A percentile compares a stretch with the other conserved stretches of the same genome.
Evolutionary conservation across 1,140 invertebrate genomes (phyloP).

Genomic region (Euura lappo): DNA sequence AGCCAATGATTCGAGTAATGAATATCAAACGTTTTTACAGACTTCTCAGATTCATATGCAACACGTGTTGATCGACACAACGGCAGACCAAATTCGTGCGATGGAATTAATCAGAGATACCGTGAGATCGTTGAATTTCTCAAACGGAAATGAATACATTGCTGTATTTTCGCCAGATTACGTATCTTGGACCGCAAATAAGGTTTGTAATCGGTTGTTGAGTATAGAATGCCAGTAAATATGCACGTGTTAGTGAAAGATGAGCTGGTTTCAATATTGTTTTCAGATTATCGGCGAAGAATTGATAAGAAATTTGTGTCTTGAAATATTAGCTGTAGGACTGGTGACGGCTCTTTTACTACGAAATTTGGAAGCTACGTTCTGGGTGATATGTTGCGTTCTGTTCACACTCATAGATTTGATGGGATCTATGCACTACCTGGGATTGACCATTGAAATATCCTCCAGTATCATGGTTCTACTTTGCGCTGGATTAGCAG

Average conservation of each 20-base stretch:
- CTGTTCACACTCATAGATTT: constrained; percentile 65
- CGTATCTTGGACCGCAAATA: constrained; percentile 51
- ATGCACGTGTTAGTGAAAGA: too few relatives aligned
- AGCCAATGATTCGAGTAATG: too few relatives aligned
- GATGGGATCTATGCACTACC: constrained; percentile 63
- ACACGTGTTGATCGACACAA: constrained; percentile 50
- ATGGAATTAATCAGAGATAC: constrained; percentile 50
- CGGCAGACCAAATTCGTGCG: constrained; percentile 45
- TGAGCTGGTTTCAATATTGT: neutral
- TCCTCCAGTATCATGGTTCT: constrained; percentile 64
- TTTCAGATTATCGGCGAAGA: constrained; percentile 63
- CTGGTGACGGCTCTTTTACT: constrained; percentile 63
- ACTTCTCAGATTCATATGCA: constrained; percentile 52
- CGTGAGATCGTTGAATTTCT: constrained; percentile 43
- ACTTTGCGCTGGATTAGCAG: constrained; percentile 60
- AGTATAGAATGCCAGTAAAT: too few relatives aligned
- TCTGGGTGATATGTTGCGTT: constrained; percentile 62
- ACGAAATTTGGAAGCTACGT: constrained; percentile 59
- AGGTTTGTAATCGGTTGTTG: constrained; percentile 30
- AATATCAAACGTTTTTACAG: constrained; percentile 30
- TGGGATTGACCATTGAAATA: constrained; percentile 66
- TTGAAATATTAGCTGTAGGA: constrained; percentile 61
- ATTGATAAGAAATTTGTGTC: constrained; percentile 61
- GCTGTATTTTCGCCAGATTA: constrained; percentile 52
- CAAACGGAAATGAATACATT: constrained; percentile 37